Evolutionary conservation across 2,113 vertebrate genomes (phyloP).

Genomic region (Leucosticte australis): DNA sequence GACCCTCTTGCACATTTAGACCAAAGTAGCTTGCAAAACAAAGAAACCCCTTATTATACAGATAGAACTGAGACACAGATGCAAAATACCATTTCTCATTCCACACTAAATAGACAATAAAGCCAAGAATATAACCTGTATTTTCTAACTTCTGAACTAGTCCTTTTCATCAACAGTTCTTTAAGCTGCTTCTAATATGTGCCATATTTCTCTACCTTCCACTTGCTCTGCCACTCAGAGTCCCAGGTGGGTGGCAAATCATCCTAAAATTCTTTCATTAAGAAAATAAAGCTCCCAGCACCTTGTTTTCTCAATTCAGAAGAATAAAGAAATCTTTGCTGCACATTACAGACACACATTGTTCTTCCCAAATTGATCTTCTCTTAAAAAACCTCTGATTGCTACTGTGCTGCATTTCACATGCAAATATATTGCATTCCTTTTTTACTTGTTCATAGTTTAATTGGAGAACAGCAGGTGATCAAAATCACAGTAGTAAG

Average conservation of each 20-base stretch:
- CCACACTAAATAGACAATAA: background rate
- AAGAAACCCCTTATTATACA: background rate
- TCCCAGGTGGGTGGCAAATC: background rate
- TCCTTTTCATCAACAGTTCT: background rate
- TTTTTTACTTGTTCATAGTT: constrained; percentile 30
- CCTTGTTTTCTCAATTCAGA: background rate
- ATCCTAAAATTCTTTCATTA: constrained; percentile 10
- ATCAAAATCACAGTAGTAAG: constrained; percentile 37
- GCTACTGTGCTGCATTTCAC: background rate
- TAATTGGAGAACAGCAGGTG: constrained; percentile 60
- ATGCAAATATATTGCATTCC: constrained; percentile 9
- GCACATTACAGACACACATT: background rate
- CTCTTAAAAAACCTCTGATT: background rate
- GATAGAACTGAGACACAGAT: background rate
- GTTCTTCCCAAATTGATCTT: constrained; percentile 20
- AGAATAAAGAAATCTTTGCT: background rate
- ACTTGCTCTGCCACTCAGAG: background rate
- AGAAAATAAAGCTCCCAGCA: background rate
- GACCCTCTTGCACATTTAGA: background rate
- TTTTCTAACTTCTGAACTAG: background rate
- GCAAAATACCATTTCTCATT: background rate
- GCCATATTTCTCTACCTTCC: background rate
- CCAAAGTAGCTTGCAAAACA: background rate
- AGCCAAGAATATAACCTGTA: background rate
- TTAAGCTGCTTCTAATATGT: background rate